Evolutionary conservation across 2,888 invertebrate genomes (phyloP), one percentile per base, ranked within the genome.

Genomic region (Cotesia congregata): DNA sequence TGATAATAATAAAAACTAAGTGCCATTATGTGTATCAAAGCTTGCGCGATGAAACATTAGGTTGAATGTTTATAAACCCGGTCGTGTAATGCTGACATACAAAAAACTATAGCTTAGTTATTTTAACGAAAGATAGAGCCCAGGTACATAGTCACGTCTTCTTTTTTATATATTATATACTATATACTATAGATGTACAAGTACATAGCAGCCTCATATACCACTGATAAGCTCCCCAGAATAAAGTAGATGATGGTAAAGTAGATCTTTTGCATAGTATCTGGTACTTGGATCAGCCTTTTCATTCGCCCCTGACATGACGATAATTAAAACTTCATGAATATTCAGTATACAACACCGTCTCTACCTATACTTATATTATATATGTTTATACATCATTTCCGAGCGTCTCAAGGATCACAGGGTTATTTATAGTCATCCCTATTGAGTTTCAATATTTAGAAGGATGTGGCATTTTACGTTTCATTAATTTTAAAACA

Each of bases 21-120:
- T 72, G 73, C 77, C 69, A 77, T 77, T 77, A 77, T 69, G 69
- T 64, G 70, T 69, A 73, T 73, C 77, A 77, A 77, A 69, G 77
- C 77, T 77, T 1, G 64, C 62, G 70, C 50, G 61, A 73, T 60
- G 64, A 61, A 62, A 20, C 70, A 69, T 70, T 64, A 73, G 69
- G 73, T 77, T 62, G 68, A 68, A 62, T 67, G 69, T 73, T 67
- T 73, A 73, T 68, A 68, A 72, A 72, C 72, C 17, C 38, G 50
- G 68, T 60, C 69, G 30, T 65, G 72, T 50, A 17, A 60, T 68
- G 77, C 73, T 62, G 68, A 69, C 72, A 75, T 70, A 60, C 64
- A 61, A 67, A 67, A 75, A 67, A 70, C 59, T 50, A 17, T 59
- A 41, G 67, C 65, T 41, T 41, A 50, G 50, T 50, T 50, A 64